Evolutionary conservation across 1,140 invertebrate genomes (phyloP).

Genomic region (Habropoda laboriosa): DNA sequence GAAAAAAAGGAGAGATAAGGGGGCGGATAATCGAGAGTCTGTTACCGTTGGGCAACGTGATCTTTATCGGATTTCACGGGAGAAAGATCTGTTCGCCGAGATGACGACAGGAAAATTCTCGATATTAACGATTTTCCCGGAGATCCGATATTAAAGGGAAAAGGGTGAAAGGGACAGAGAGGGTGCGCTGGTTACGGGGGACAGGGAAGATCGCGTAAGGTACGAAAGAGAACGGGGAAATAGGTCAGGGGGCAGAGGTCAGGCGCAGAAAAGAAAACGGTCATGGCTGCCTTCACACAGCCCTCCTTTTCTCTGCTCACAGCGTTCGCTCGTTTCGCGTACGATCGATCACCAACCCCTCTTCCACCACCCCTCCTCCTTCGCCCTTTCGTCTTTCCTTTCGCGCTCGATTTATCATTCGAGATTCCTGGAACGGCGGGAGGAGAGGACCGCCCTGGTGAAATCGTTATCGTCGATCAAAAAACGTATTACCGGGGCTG

Average conservation of each 20-base stretch:
- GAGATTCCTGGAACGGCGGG: neutral
- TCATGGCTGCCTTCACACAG: conserved; percentile 48
- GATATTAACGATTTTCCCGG: neutral
- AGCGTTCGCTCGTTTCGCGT: neutral
- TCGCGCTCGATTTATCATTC: conserved; percentile 46
- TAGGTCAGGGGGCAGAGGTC: conserved; percentile 57
- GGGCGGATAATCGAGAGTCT: neutral
- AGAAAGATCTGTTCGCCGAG: neutral
- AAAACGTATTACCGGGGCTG: neutral
- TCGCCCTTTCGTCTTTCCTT: conserved; percentile 38
- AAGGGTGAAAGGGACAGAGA: neutral
- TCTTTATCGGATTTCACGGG: neutral
- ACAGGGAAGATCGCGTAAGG: neutral
- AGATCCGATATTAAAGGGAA: neutral
- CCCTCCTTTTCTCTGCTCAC: neutral
- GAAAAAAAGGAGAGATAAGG: neutral
- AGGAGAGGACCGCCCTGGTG: no score
- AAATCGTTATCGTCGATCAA: conserved; percentile 23
- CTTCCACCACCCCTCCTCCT: no score
- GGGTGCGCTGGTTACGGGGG: neutral
- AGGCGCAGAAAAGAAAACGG: conserved; percentile 53
- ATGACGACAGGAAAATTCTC: neutral
- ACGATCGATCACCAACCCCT: conserved; percentile 37
- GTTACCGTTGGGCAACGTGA: neutral
- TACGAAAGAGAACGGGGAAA: conserved; percentile 36